These are phyloP conservation scores for Chionodraco myersi DNA, from an alignment of 2,113 vertebrate species.

Conservation along the genomic window DNA sequence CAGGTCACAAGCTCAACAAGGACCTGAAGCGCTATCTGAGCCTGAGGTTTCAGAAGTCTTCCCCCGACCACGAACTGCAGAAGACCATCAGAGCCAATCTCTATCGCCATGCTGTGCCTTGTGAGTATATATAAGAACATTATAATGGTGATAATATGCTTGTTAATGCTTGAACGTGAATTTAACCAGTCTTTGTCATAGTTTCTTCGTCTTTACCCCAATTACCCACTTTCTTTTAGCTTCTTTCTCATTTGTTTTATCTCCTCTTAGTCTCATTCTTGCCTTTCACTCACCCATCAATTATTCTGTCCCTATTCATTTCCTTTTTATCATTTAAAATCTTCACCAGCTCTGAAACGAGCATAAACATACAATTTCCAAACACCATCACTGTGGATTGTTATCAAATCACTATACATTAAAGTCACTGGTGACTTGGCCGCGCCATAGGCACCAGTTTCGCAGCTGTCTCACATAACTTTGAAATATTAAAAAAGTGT, in stretches of 20 bases:
- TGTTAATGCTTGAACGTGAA: conserved; percentile 2
- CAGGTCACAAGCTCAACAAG: conserved; percentile 93
- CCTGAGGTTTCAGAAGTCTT: conserved; percentile 94
- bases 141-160: neutral
- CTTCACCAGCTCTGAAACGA: neutral
- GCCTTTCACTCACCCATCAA: conserved; percentile 13
- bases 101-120: conserved; percentile 97
- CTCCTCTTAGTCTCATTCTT: conserved; percentile 18
- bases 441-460: neutral
- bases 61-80: conserved; percentile 92
- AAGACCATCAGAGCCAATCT: conserved; percentile 95
- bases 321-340: conserved; percentile 4
- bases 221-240: conserved; percentile 43
- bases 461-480: conserved; percentile 49
- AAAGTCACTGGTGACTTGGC: conserved; percentile 20
- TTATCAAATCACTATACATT: conserved; percentile 19
- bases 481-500: conserved; percentile 39
- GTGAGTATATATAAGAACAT: conserved; percentile 87
- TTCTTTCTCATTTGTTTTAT: conserved; percentile 24
- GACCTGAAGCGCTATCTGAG: conserved; percentile 93
- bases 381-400: neutral
- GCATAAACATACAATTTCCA: conserved; percentile 14
- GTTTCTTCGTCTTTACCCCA: neutral
- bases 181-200: conserved; percentile 9
- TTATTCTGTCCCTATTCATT: conserved; percentile 16